Base-by-base conservation (phyloP, 2,113 vertebrate genomes). In the Chionomys nivalis region DNA sequence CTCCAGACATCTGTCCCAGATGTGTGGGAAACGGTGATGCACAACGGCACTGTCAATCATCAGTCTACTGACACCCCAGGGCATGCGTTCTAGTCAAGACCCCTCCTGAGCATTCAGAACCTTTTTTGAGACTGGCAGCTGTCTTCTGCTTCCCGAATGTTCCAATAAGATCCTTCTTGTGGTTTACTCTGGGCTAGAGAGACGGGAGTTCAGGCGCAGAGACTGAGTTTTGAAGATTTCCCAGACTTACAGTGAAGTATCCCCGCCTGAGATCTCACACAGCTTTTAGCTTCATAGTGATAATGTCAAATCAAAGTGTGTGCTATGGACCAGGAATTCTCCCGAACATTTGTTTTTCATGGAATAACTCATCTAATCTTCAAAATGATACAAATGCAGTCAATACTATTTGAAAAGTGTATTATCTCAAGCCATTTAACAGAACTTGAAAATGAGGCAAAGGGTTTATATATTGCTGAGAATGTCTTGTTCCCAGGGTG, bases 321-420 rank as follows among this genome's bases (percentile, higher is more conserved):
- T 61, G n/a, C 68, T 68, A 42, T 1, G n/a, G 31, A 5, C 36
- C 68, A 91, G 70, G 31, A 47, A 73, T 73, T 85, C 81, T 87
- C 82, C 63, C 65, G 23, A 72, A 79, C n/a, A 49, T 26, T 42
- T 36, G 44, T 61, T 63, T n/a, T 39, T 39, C 17, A 55, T 19
- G 36, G 65, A 85, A 78, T 89, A 61, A 42, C 70, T 93, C 61
- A 65, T n/a, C 47, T 68, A 61, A 90, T 79, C 78, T 61, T 93
- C 58, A 42, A 55, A 65, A 82, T 61, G 66, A 44, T n/a, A 24
- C 16, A 66, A 93, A 66, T 2, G 39, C 44, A 36, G 42, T 39
- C 61, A 28, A 31, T 61, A 31, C 14, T 47, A 68, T 68, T 85
- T 21, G 55, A 88, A 93, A 88, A 78, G 17, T 72, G 23, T 52